Evolutionary conservation across 2,113 vertebrate genomes (phyloP), one percentile per base, ranked within the genome.

Genomic region (Bambusicola thoracicus): DNA sequence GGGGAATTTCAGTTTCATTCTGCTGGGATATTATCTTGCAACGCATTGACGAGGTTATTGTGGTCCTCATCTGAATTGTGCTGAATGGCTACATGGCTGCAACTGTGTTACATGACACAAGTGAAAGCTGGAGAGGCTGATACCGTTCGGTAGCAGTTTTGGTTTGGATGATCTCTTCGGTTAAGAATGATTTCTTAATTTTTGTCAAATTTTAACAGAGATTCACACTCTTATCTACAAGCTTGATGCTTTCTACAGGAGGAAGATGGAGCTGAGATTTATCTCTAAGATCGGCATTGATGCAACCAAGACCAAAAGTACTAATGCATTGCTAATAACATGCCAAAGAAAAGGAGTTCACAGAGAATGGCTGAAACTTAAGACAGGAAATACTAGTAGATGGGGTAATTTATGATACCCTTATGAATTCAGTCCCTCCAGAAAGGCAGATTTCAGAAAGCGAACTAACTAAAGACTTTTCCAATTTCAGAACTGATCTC

Each of bases 401-500:
- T 4, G 65, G 36, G 73, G 11, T 56, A 76, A 59, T 89, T 65
- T 85, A n/a, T 1, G 65, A 83, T 38, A 74, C 17, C 13, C 30
- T 62, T 80, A n/a, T 29, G 34, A 79, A 81, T 82, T 58, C 3
- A 0, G 7, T 69, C 19, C 27, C 11, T 44, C 74, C 72, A 94
- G 44, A 95, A 76, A 49, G n/a, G 59, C 36, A 73, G 29, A 90
- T 44, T 73, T 62, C 49, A 77, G 58, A 87, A 84, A 65, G 44
- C 38, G 5, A 66, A 75, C 7, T 51, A 27, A 79, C 8, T 51
- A 20, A 79, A 85, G 41, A 62, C 5, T 10, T 83, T 91, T 80
- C 49, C 59, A 43, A 75, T 76, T 82, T 87, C 87, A 94, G 55
- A 85, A 83, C n/a, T 58, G 11, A 53, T 80, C 10, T 91, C n/a